Evolutionary conservation across 2,888 invertebrate species (phyloP).

Genomic region (Pristionchus arcanus): DNA sequence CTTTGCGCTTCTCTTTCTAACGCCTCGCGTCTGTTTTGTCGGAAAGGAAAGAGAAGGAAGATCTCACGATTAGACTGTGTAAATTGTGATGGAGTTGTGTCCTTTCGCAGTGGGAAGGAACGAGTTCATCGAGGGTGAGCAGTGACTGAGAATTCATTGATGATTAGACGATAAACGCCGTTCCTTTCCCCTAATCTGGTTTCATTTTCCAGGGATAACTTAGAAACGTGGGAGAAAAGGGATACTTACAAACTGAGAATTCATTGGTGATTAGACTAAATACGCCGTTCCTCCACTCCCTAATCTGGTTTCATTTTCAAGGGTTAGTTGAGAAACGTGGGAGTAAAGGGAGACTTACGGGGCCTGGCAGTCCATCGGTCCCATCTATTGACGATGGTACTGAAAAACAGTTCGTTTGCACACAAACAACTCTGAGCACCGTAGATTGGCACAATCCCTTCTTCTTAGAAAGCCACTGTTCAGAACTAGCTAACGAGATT

Average conservation of each 20-base stretch:
- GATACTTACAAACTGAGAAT: slow-evolving; percentile 8
- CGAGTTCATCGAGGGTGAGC: slow-evolving; percentile 37
- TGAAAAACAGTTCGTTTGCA: slow-evolving; percentile 17
- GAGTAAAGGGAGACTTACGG: slow-evolving; percentile 19
- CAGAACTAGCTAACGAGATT: not conserved
- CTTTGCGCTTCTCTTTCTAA: not conserved
- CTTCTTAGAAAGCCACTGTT: not conserved
- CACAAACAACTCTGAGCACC: not conserved
- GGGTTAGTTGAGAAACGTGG: slow-evolving; percentile 24
- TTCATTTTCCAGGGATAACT: not conserved
- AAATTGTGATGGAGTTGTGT: slow-evolving; percentile 45
- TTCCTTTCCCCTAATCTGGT: not conserved
- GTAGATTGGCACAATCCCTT: slow-evolving; percentile 34
- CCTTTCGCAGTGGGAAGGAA: slow-evolving; percentile 32
- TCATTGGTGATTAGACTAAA: not conserved
- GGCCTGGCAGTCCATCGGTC: slow-evolving; percentile 27
- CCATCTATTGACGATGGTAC: slow-evolving; percentile 44
- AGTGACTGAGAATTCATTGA: not conserved
- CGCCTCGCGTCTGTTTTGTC: not conserved
- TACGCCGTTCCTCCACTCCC: not conserved
- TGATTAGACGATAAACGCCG: not conserved
- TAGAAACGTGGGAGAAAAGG: slow-evolving; percentile 32
- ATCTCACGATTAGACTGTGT: slow-evolving; percentile 41
- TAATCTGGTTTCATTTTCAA: slow-evolving; percentile 2
- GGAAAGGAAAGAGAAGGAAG: not conserved